phyloP scores from a whole-genome alignment of 2,113 vertebrate species.

The Indicator indicator region DNA sequence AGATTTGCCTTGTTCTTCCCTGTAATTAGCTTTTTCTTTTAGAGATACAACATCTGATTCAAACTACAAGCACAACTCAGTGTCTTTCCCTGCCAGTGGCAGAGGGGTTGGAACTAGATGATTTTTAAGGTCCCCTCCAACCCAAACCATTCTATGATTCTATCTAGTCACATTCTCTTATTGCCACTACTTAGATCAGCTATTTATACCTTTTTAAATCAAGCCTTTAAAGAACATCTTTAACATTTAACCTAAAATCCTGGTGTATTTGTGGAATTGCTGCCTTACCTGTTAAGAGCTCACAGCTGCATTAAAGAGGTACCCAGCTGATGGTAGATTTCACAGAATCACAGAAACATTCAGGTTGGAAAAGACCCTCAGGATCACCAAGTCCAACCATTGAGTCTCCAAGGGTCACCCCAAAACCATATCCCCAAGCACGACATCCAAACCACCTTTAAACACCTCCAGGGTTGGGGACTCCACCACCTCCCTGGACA shows the following conservation, averaged over 20 bases:
- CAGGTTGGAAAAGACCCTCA: too few relatives aligned
- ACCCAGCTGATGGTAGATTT: not conserved
- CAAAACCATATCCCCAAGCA: too few relatives aligned
- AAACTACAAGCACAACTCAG: not conserved
- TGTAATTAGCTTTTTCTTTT: not conserved
- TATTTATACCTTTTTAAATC: not conserved
- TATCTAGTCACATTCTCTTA: not conserved
- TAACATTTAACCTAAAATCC: not conserved
- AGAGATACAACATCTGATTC: not conserved
- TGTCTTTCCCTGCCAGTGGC: too few relatives aligned
- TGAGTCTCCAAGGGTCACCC: too few relatives aligned
- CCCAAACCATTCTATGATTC: too few relatives aligned
- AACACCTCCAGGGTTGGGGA: too few relatives aligned
- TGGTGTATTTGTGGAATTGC: not conserved
- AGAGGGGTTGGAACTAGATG: too few relatives aligned
- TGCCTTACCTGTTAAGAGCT: not conserved
- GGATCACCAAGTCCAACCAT: too few relatives aligned
- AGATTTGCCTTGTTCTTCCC: not conserved
- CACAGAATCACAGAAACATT: too few relatives aligned
- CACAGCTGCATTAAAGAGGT: not conserved
- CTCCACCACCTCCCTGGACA: too few relatives aligned
- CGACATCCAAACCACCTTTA: too few relatives aligned
- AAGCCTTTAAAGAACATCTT: not conserved
- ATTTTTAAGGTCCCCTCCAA: too few relatives aligned
- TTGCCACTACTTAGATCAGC: not conserved